Conservation (phyloP, 37 sponge, comb jelly and placozoan genomes). For the Axinella damicornis region DNA sequence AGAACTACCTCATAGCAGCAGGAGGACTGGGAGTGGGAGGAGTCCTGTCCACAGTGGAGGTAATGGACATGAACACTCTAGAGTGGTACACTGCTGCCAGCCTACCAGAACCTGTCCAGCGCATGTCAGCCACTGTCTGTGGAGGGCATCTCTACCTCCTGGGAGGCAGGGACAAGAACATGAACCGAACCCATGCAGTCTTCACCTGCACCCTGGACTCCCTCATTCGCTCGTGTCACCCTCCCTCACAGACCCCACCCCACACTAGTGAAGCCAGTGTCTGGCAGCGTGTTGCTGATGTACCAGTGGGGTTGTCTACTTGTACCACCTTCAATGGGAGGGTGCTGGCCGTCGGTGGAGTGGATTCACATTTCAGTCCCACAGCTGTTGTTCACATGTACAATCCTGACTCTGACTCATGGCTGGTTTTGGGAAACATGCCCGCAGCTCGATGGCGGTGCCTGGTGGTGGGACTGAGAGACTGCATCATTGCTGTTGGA, state of each 20-base stretch:
- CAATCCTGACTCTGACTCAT: not conserved
- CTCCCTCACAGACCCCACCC: no score
- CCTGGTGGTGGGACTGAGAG: not conserved
- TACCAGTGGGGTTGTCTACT: not conserved
- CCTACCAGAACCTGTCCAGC: no score
- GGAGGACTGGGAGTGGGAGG: no score
- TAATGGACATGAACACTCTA: no score
- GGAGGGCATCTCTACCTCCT: no score
- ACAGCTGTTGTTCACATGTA: not conserved
- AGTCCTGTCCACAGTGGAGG: no score
- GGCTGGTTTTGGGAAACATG: not conserved
- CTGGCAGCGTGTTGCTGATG: not conserved
- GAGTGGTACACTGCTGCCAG: no score
- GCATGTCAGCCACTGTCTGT: no score
- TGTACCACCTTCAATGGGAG: not conserved
- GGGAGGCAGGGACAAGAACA: no score
- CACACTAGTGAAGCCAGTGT: not conserved
- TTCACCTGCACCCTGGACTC: constrained; percentile 1
- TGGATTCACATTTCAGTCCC: not conserved
- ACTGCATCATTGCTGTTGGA: no score
- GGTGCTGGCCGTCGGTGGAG: not conserved
- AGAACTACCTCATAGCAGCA: no score
- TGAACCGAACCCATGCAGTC: not conserved
- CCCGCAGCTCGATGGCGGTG: not conserved
- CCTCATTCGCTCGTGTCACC: not conserved